Evolutionary conservation across 2,113 vertebrate genomes (phyloP).

Genomic region (Vimba vimba): DNA sequence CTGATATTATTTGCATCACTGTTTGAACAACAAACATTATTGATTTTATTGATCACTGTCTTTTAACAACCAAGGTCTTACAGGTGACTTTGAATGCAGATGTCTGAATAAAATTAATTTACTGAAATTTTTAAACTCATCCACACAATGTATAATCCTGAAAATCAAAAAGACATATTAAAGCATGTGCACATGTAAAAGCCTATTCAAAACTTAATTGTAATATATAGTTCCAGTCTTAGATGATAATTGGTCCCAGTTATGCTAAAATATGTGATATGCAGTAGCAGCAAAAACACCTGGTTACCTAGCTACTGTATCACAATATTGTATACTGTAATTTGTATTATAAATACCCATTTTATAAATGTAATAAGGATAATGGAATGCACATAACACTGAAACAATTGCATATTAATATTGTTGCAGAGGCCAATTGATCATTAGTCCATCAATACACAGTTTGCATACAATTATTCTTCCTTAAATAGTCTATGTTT

Average conservation of each 20-base stretch:
- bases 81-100: conserved; percentile 18
- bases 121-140: neutral
- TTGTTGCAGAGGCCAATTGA: conserved; percentile 90
- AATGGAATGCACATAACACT: conserved; percentile 89
- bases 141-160: neutral
- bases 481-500: conserved; percentile 92
- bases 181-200: neutral
- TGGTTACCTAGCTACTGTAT: neutral
- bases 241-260: neutral
- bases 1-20: conserved; percentile 74
- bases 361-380: conserved; percentile 71
- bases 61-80: conserved; percentile 35
- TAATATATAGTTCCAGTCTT: neutral
- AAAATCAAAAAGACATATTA: neutral
- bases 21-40: conserved; percentile 73
- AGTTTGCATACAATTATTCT: conserved; percentile 98
- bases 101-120: neutral
- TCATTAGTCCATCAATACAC: conserved; percentile 95
- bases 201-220: neutral
- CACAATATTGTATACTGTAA: too few species aligned
- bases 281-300: neutral
- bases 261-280: neutral
- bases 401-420: conserved; percentile 95
- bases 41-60: conserved; percentile 75
- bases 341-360: neutral